Evolutionary conservation across 2,113 vertebrate genomes (phyloP).

Genomic region (Tamias sibiricus): DNA sequence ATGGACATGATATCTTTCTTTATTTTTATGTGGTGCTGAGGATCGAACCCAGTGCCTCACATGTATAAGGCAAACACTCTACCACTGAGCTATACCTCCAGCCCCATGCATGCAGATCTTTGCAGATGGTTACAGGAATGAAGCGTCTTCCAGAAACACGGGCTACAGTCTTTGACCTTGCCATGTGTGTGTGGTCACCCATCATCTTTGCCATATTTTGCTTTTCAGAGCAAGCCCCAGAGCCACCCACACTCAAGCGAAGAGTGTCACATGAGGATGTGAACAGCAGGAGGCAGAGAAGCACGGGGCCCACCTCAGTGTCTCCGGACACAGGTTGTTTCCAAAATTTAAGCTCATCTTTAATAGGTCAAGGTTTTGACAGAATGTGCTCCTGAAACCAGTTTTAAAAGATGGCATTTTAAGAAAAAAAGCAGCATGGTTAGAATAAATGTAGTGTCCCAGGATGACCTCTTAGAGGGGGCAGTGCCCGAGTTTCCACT

Average conservation of each 20-base stretch:
- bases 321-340: neutral
- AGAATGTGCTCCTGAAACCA: neutral
- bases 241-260: neutral
- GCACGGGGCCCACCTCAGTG: too few species aligned
- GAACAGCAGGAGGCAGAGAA: neutral
- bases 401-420: slow-evolving; percentile 14
- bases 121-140: neutral
- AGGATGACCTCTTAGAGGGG: neutral
- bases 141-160: neutral
- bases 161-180: neutral
- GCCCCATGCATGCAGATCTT: neutral
- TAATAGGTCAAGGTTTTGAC: neutral
- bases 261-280: neutral
- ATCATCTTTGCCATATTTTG: neutral
- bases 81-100: too few species aligned
- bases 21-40: too few species aligned
- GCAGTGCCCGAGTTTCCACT: neutral
- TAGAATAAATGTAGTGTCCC: neutral
- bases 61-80: too few species aligned
- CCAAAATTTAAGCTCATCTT: neutral
- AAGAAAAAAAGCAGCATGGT: neutral
- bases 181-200: neutral
- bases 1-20: too few species aligned
- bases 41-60: too few species aligned
- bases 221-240: neutral